phyloP scores from a whole-genome alignment of 1,140 invertebrate species.

The Papilio machaon region DNA sequence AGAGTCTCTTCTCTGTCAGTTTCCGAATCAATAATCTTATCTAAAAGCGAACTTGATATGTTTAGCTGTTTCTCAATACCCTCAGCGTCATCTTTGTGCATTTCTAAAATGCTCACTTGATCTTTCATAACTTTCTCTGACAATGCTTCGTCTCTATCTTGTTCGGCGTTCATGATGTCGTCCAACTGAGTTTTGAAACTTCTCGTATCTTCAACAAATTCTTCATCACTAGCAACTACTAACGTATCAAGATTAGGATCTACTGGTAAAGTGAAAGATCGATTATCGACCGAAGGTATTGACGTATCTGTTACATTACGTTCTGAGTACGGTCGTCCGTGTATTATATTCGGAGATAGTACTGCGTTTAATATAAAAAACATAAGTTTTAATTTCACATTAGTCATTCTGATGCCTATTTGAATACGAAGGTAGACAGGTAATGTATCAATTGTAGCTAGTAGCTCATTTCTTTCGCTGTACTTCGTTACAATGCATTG shows the following conservation, averaged over 20 bases:
- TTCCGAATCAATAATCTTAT: constrained; percentile 75
- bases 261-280: constrained; percentile 68
- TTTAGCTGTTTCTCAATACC: constrained; percentile 71
- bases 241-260: constrained; percentile 74
- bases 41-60: constrained; percentile 72
- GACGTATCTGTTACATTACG: constrained; percentile 61
- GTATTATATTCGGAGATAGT: constrained; percentile 66
- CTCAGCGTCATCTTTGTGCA: constrained; percentile 59
- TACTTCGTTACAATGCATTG: constrained; percentile 22
- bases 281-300: constrained; percentile 58
- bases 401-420: constrained; percentile 53
- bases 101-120: constrained; percentile 56
- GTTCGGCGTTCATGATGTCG: constrained; percentile 69
- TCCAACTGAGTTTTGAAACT: constrained; percentile 67
- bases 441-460: neutral
- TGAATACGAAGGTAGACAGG: neutral
- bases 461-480: constrained; percentile 1
- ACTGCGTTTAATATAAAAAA: constrained; percentile 72
- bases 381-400: constrained; percentile 75
- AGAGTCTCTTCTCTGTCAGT: constrained; percentile 72
- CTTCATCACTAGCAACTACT: constrained; percentile 66
- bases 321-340: constrained; percentile 63
- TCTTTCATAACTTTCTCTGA: constrained; percentile 66
- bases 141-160: constrained; percentile 68
- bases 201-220: constrained; percentile 63